Percentiles rank a stretch among this genome's conserved stretches.
phyloP scores from a whole-genome alignment of 2,888 invertebrate genomes.

The Platycheirus albimanus region DNA sequence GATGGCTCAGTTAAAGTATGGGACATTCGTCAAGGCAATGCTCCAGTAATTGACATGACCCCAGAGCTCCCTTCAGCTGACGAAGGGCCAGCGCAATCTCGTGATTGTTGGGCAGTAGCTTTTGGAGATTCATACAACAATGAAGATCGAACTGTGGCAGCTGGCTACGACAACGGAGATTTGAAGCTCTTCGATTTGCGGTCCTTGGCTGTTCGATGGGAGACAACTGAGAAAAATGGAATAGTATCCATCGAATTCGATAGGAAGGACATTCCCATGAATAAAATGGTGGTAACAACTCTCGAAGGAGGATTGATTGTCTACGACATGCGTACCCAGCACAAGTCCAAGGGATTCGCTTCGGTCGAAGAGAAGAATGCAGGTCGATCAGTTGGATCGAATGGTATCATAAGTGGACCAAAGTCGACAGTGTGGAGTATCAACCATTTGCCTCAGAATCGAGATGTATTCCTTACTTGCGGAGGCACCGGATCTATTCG shows the following conservation, averaged over 20 bases:
- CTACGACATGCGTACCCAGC: conserved; percentile 94
- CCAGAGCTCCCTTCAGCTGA: conserved; percentile 80
- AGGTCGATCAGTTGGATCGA: conserved; percentile 82
- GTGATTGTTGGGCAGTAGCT: conserved; percentile 97
- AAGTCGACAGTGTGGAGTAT: conserved; percentile 95
- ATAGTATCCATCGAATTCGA: conserved; percentile 95
- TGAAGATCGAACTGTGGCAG: conserved; percentile 92
- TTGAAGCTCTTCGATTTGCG: conserved; percentile 96
- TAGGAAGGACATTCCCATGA: conserved; percentile 96
- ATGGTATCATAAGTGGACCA: conserved; percentile 84
- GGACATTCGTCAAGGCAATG: conserved; percentile 95
- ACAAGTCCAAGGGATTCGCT: conserved; percentile 93
- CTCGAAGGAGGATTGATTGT: conserved; percentile 95
- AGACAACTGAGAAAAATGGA: conserved; percentile 95
- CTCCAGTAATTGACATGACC: conserved; percentile 93
- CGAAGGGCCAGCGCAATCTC: conserved; percentile 84
- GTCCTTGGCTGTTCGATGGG: conserved; percentile 93
- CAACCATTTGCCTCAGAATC: conserved; percentile 95
- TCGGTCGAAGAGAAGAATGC: conserved; percentile 83
- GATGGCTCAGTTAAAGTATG: conserved; percentile 98
- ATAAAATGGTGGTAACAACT: conserved; percentile 95
- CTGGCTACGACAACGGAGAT: conserved; percentile 98
- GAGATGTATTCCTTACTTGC: conserved; percentile 95
- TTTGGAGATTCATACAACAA: conserved; percentile 96
- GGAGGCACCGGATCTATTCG: conserved; percentile 95